phyloP scores from a whole-genome alignment of 2,888 invertebrate species.

The Pheosia gnoma region DNA sequence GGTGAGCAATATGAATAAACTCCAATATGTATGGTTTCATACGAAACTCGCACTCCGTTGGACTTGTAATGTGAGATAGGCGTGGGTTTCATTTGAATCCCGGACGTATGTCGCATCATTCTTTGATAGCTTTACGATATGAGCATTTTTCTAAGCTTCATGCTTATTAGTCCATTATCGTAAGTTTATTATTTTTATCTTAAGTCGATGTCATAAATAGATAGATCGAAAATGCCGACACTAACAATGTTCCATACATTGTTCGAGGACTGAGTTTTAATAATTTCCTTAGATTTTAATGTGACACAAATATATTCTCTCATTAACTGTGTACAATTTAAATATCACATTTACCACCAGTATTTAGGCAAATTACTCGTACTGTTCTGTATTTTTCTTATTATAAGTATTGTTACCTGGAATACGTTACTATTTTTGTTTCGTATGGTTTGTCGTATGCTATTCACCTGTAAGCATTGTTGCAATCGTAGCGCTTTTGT shows the following conservation, averaged over 20 bases:
- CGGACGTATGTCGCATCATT: slow-evolving; percentile 48
- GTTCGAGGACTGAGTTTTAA: not conserved
- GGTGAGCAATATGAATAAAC: slow-evolving; percentile 49
- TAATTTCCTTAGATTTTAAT: not conserved
- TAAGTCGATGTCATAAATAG: slow-evolving; percentile 16
- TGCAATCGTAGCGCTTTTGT: slow-evolving; percentile 38
- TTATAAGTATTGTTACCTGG: not conserved
- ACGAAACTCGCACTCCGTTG: slow-evolving; percentile 40
- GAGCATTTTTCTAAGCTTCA: slow-evolving; percentile 13
- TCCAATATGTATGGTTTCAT: slow-evolving; percentile 51
- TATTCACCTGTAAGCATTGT: slow-evolving; percentile 21
- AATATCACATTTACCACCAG: slow-evolving; percentile 4
- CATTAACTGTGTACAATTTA: slow-evolving; percentile 15
- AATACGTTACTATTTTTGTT: too few relatives aligned
- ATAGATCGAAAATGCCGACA: slow-evolving; percentile 15
- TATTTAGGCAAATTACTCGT: slow-evolving; percentile 8
- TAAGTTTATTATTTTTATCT: slow-evolving; percentile 28
- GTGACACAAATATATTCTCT: slow-evolving; percentile 2
- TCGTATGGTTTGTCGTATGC: too few relatives aligned
- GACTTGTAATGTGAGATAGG: slow-evolving; percentile 56
- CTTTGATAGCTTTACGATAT: slow-evolving; percentile 55
- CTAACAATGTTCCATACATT: slow-evolving; percentile 3
- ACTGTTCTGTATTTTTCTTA: slow-evolving; percentile 51
- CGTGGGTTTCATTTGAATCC: slow-evolving; percentile 65
- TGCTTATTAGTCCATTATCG: slow-evolving; percentile 18